These are phyloP conservation scores for Sarcophaga caerulescens DNA, from an alignment of 2,888 invertebrate genomes.

Conservation along the genomic window DNA sequence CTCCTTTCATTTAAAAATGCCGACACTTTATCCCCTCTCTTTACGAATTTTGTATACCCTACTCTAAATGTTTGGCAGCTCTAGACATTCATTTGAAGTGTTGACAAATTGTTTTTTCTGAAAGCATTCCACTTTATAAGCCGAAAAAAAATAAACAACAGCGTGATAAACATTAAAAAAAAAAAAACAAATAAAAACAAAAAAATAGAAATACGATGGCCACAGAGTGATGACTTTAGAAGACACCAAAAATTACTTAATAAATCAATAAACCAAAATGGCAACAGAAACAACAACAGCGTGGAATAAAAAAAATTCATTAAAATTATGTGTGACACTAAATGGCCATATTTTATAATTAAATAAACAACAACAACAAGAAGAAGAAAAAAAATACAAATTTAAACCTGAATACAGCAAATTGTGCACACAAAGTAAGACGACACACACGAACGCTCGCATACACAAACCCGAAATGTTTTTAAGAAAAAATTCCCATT, in stretches of 20 bases:
- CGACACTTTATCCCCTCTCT: too few species aligned
- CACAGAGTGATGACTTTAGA: constrained; percentile 23
- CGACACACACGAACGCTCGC: background rate
- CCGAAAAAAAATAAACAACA: background rate
- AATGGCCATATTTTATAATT: constrained; percentile 66
- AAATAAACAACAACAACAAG: constrained; percentile 49
- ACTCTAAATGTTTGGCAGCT: too few species aligned
- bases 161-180: constrained; percentile 11
- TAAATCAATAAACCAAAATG: constrained; percentile 54
- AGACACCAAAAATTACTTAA: constrained; percentile 37
- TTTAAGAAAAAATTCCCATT: background rate
- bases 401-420: background rate
- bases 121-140: background rate
- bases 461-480: background rate
- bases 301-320: constrained; percentile 23
- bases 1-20: too few species aligned
- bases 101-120: constrained; percentile 1
- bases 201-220: background rate
- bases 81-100: background rate
- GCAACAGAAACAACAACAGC: constrained; percentile 4
- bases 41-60: too few species aligned
- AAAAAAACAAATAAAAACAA: constrained; percentile 6
- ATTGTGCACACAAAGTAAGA: background rate
- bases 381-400: background rate
- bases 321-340: constrained; percentile 63